Base-by-base conservation (phyloP, 2,113 vertebrate genomes). In the Haliaeetus leucogaster region DNA sequence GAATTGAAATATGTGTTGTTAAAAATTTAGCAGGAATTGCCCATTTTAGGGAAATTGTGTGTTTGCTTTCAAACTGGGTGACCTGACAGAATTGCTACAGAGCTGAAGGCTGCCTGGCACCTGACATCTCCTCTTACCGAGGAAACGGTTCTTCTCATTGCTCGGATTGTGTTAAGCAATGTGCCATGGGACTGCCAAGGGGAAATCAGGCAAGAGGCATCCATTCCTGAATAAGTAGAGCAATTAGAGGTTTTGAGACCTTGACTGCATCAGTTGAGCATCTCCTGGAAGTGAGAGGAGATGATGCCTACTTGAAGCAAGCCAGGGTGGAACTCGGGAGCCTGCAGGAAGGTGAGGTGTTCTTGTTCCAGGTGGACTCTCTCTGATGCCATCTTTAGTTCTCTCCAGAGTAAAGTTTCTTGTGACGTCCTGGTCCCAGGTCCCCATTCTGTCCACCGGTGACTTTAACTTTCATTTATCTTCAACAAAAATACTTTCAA, bases 151-250 rank as follows among this genome's bases (percentile, higher is more conserved):
- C 19, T 74, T 50, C 50, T 84, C 6, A 0, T 50, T 71, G 67
- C 59, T 71, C 4, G 14, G 59, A 16, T 53, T 8, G 0, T 4
- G 0, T 32, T 48, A 32, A 66, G 58, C 67, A 10, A 5, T 0
- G 18, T 89, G 65, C 27, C 9, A 0, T 0, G 4, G 58, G 26
- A 19, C 20, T 77, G 52, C 47, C 11, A 16, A 34, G 42, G 86
- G 47, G 40, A 59, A 42, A 15, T 11, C 2, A 40, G n/a, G 80
- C 22, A 71, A 48, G 61, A 79, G 34, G 16, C n/a, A 15, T 21
- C 43, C 16, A 3, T 43, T 76, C 38, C 89, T 71, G 34, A 65
- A 19, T 7, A n/a, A 82, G 22, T 3, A 23, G 47, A 29, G 22
- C 42, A 63, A 0, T 26, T 55, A 26, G n/a, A 82, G 52, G 4